Conservation (phyloP, 2,797 vertebrate genomes). For the Accipiter fasciatus region DNA sequence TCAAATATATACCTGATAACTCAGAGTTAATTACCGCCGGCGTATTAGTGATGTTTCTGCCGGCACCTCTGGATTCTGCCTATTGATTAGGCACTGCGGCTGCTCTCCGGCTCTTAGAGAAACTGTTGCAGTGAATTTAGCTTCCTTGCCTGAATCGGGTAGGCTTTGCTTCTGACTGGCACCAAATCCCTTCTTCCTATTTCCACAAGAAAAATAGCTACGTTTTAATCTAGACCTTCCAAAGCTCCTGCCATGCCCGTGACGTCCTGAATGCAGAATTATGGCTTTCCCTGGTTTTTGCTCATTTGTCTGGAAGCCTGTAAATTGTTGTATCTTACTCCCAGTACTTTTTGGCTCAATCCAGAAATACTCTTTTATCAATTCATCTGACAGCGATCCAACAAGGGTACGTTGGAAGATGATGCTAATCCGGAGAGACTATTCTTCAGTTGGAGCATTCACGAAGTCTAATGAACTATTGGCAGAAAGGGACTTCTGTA, state of each 20-base stretch:
- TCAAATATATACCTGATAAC: conserved; percentile 67
- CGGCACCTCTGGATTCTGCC: conserved; percentile 63
- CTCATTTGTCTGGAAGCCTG: conserved; percentile 59
- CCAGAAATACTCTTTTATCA: conserved; percentile 26
- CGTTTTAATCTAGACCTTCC: conserved; percentile 46
- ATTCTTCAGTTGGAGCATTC: not conserved
- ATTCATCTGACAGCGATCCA: conserved; percentile 22
- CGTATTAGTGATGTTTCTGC: conserved; percentile 50
- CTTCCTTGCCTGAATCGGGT: conserved; percentile 63
- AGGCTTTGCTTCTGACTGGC: conserved; percentile 59
- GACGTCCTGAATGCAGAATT: conserved; percentile 48
- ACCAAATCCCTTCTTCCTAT: conserved; percentile 53
- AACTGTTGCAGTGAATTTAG: conserved; percentile 67
- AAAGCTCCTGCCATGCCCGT: conserved; percentile 50
- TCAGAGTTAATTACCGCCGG: conserved; percentile 72
- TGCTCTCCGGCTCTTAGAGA: conserved; percentile 44
- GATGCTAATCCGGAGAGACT: conserved; percentile 39
- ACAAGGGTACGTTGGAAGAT: conserved; percentile 9
- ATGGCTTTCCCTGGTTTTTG: conserved; percentile 10
- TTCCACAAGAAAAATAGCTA: conserved; percentile 51
- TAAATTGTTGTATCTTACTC: not conserved
- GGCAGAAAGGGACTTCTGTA: conserved; percentile 19
- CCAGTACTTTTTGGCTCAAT: not conserved
- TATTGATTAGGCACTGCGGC: conserved; percentile 45
- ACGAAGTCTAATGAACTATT: conserved; percentile 43